Evolutionary conservation across 2,888 invertebrate species (phyloP).

Genomic region (Osedax fenrisi): DNA sequence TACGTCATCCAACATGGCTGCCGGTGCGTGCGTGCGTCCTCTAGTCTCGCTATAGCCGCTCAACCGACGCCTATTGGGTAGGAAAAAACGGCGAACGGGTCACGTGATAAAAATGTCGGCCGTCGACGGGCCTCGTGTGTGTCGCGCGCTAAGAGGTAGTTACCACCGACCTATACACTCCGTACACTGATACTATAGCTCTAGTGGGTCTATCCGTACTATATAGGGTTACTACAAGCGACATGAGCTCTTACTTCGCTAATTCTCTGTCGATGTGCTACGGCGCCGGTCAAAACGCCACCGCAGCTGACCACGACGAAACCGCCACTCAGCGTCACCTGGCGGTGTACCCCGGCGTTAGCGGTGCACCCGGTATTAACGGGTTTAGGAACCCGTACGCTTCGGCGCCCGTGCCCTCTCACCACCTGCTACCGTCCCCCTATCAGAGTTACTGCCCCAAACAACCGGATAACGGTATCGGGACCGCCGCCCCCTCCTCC

Average conservation of each 20-base stretch:
- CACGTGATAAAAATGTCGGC: too few relatives aligned
- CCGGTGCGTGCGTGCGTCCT: too few relatives aligned
- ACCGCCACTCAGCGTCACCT: neutral
- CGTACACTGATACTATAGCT: neutral
- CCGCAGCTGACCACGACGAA: neutral
- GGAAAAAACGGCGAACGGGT: too few relatives aligned
- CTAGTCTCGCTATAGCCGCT: too few relatives aligned
- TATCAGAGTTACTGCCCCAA: neutral
- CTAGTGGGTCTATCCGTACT: neutral
- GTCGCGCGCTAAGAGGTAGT: too few relatives aligned
- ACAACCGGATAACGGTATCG: neutral
- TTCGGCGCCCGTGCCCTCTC: neutral
- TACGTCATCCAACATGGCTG: too few relatives aligned
- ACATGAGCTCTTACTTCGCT: conserved; percentile 34
- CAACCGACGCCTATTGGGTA: too few relatives aligned
- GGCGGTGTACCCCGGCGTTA: too few relatives aligned
- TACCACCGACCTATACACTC: too few relatives aligned
- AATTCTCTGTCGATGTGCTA: conserved; percentile 34
- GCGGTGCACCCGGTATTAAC: neutral
- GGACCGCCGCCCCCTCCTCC: neutral
- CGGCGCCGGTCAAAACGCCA: too few relatives aligned
- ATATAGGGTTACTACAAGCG: too few relatives aligned
- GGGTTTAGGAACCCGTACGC: neutral
- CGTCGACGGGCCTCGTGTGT: too few relatives aligned
- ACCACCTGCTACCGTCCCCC: neutral